phyloP scores from a whole-genome alignment of 2,888 invertebrate species.

The Rhorus exstirpatorius region DNA sequence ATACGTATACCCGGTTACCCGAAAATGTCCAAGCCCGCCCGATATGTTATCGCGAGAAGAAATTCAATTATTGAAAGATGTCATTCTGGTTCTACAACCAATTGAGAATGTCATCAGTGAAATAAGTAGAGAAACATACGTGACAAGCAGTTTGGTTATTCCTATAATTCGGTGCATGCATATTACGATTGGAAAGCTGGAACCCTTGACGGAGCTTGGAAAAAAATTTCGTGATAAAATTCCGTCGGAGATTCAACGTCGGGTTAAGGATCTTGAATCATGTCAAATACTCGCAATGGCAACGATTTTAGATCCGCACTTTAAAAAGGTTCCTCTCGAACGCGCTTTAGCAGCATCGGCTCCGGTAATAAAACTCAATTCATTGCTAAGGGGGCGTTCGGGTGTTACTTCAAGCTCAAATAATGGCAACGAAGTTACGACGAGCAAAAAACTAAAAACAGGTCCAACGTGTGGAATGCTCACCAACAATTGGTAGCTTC shows the following conservation, averaged over 20 bases:
- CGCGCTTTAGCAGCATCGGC: slow-evolving; percentile 47
- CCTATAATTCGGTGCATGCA: slow-evolving; percentile 56
- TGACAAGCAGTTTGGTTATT: slow-evolving; percentile 66
- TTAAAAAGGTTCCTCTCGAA: slow-evolving; percentile 70
- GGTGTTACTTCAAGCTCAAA: background rate
- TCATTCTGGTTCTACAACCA: slow-evolving; percentile 26
- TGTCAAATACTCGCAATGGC: slow-evolving; percentile 55
- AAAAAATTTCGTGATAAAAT: slow-evolving; percentile 20
- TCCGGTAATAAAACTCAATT: slow-evolving; percentile 42
- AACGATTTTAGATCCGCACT: slow-evolving; percentile 69
- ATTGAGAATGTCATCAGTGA: slow-evolving; percentile 55
- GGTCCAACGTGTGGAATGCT: slow-evolving; percentile 39
- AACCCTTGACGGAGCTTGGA: slow-evolving; percentile 39
- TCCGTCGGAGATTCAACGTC: slow-evolving; percentile 14
- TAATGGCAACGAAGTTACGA: background rate
- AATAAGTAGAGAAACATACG: slow-evolving; percentile 65
- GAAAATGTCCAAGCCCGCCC: slow-evolving; percentile 52
- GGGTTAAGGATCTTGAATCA: slow-evolving; percentile 36
- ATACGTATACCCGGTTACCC: slow-evolving; percentile 48
- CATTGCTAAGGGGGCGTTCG: background rate
- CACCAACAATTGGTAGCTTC: slow-evolving; percentile 44
- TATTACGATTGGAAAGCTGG: slow-evolving; percentile 3
- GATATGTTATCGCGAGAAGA: slow-evolving; percentile 60
- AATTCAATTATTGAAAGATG: slow-evolving; percentile 52
- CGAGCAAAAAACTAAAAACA: background rate